Percentiles rank a stretch among this genome's conserved stretches.
Conservation (phyloP, 2,797 vertebrate genomes). For the Oophaga sylvatica region DNA sequence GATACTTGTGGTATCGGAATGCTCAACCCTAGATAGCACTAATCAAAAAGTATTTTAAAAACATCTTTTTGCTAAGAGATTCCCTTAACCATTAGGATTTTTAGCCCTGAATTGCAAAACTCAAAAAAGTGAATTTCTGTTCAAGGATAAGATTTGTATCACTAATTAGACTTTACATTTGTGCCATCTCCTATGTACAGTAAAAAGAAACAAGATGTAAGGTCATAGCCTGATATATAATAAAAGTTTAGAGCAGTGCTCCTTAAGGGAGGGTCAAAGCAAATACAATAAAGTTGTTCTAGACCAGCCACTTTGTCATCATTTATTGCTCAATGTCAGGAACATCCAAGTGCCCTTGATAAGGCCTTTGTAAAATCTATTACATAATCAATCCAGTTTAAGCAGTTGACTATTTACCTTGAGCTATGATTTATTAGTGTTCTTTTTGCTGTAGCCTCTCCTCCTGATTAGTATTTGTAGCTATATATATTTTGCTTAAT, state of each 20-base stretch:
- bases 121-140: background rate
- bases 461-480: constrained; percentile 41
- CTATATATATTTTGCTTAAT: constrained; percentile 17
- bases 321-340: constrained; percentile 51
- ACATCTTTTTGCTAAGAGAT: background rate
- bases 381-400: constrained; percentile 58
- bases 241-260: constrained; percentile 12
- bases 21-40: background rate
- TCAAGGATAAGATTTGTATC: background rate
- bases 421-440: constrained; percentile 52
- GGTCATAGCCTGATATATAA: background rate
- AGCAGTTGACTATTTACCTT: constrained; percentile 50
- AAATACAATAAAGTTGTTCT: constrained; percentile 53
- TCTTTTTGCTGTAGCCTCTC: background rate
- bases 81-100: background rate
- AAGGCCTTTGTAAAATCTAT: constrained; percentile 52
- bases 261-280: constrained; percentile 31
- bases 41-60: background rate
- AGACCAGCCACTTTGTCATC: constrained; percentile 47
- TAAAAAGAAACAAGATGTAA: background rate
- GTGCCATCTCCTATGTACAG: background rate
- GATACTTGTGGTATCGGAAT: too few relatives aligned
- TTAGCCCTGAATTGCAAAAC: background rate
- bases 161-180: background rate
- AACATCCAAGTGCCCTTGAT: constrained; percentile 56